phyloP scores from a whole-genome alignment of 2,113 vertebrate species.

The Corythaeola cristata region DNA sequence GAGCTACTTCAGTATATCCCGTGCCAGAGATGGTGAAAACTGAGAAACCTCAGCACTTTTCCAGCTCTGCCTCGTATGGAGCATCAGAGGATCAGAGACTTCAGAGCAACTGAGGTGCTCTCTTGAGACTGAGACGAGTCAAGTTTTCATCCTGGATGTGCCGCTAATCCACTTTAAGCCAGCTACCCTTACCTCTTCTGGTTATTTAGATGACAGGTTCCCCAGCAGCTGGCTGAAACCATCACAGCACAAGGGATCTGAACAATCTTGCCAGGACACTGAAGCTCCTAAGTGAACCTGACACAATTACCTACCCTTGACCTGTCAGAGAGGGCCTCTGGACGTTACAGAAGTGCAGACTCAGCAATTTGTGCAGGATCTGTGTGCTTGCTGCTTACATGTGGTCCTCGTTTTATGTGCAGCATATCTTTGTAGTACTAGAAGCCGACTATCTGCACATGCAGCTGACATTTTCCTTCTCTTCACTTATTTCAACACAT shows the following conservation, averaged over 20 bases:
- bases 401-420: rapidly evolving
- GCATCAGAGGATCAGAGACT: not conserved
- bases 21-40: not conserved
- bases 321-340: not conserved
- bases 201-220: not conserved
- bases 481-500: not conserved
- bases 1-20: not conserved
- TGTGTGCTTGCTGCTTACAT: not conserved
- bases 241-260: not conserved
- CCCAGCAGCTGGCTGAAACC: not conserved
- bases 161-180: not conserved
- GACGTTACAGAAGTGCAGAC: not conserved
- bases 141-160: not conserved
- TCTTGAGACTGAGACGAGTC: not conserved
- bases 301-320: not conserved
- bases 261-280: not conserved
- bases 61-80: not conserved
- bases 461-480: not conserved
- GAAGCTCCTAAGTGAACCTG: not conserved
- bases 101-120: not conserved
- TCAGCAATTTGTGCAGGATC: not conserved
- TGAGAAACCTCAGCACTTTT: not conserved
- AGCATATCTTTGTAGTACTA: rapidly evolving
- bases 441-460: not conserved
- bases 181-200: not conserved